Evolutionary conservation across 1,140 invertebrate species (phyloP).

Genomic region (Magallana ariakensis): DNA sequence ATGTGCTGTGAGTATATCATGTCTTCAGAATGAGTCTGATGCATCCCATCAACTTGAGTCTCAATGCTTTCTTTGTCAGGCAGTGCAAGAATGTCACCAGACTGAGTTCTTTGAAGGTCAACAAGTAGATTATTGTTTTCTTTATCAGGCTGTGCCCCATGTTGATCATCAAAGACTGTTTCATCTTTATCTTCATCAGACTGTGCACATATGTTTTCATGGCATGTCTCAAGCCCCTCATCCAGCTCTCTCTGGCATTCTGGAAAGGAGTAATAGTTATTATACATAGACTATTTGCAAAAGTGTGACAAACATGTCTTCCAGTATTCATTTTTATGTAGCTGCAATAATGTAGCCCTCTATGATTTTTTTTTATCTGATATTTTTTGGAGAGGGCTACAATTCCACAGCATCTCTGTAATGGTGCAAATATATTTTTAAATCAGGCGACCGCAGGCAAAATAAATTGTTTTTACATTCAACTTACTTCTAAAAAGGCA

Average conservation of each 20-base stretch:
- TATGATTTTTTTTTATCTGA: too few species aligned
- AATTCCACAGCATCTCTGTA: too few species aligned
- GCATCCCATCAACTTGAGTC: background rate
- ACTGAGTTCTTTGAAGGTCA: conserved; percentile 15
- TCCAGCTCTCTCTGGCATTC: conserved; percentile 14
- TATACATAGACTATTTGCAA: conserved; percentile 10
- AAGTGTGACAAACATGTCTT: conserved; percentile 15
- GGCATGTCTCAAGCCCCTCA: conserved; percentile 13
- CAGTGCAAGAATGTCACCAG: conserved; percentile 14
- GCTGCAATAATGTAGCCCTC: background rate
- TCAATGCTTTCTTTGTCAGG: background rate
- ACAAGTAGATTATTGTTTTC: conserved; percentile 16
- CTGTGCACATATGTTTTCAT: conserved; percentile 15
- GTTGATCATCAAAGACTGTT: conserved; percentile 15
- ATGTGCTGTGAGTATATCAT: background rate
- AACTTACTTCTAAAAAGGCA: too few species aligned
- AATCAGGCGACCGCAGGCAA: conserved; percentile 8
- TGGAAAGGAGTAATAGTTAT: conserved; percentile 16
- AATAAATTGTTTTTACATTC: conserved; percentile 5
- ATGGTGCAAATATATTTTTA: conserved; percentile 1
- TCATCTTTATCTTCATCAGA: conserved; percentile 16
- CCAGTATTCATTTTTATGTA: conserved; percentile 16
- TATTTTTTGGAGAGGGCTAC: too few species aligned
- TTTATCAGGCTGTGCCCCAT: conserved; percentile 14
- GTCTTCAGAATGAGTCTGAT: background rate